A percentile compares a stretch with the other conserved stretches of the same genome.
Conservation (phyloP, 1,140 invertebrate genomes). For the Philotrypesis tridentata region DNA sequence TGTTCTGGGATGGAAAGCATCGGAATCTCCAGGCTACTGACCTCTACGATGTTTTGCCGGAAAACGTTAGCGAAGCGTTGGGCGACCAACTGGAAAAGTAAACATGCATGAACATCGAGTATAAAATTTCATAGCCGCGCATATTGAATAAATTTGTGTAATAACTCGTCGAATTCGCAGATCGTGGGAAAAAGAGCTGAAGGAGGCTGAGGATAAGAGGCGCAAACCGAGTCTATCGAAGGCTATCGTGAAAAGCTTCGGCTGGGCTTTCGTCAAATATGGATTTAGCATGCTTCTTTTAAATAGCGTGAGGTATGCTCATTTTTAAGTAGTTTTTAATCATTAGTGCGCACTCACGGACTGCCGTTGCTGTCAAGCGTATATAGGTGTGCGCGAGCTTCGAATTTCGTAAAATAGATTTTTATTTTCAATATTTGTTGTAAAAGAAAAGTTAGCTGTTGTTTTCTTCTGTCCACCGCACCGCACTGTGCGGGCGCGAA, state of each 20-base stretch:
- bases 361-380: no score
- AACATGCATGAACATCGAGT: no score
- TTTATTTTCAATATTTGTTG: no score
- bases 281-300: slow-evolving; percentile 2
- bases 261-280: slow-evolving; percentile 24
- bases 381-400: no score
- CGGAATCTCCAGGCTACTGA: slow-evolving; percentile 47
- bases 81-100: slow-evolving; percentile 77
- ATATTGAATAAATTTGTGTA: no score
- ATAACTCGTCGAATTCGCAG: neutral
- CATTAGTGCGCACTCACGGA: neutral
- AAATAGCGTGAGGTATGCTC: slow-evolving; percentile 4
- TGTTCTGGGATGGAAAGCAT: slow-evolving; percentile 48
- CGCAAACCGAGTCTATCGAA: slow-evolving; percentile 58
- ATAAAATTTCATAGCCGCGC: no score
- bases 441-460: no score
- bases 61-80: slow-evolving; percentile 74
- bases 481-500: no score
- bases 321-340: neutral
- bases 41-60: slow-evolving; percentile 72
- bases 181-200: slow-evolving; percentile 63
- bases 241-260: slow-evolving; percentile 61
- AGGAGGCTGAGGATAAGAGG: slow-evolving; percentile 58
- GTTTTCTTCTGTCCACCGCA: no score
- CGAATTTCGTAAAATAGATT: no score